Conservation (phyloP, 2,888 invertebrate genomes). For the Oxystoma pomonae region DNA sequence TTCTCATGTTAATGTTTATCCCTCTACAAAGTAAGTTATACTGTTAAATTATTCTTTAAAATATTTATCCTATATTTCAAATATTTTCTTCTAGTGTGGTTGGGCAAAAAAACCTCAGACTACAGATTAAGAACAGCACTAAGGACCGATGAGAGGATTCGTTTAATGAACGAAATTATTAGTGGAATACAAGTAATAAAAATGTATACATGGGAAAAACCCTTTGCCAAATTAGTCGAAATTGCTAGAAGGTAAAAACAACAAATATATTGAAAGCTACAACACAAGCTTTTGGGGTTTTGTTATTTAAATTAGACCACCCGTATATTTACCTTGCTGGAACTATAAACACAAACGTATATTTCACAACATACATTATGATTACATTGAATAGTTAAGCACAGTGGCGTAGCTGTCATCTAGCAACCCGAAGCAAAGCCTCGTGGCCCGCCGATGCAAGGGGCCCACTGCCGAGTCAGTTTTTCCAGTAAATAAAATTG, state of each 20-base stretch:
- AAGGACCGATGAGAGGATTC: constrained; percentile 77
- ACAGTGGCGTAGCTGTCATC: no score
- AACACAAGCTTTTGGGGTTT: no score
- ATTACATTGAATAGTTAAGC: no score
- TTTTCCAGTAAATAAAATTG: no score
- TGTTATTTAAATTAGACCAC: no score
- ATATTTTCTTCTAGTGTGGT: constrained; percentile 36
- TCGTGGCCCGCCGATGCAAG: no score
- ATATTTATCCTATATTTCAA: background rate
- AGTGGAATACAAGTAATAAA: constrained; percentile 88
- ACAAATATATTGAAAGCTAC: no score
- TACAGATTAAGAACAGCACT: constrained; percentile 70
- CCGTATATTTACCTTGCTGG: no score
- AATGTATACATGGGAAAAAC: constrained; percentile 93
- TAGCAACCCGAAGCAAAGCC: no score
- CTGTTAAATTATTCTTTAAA: background rate
- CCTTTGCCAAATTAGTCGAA: constrained; percentile 73
- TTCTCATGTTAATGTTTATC: constrained; percentile 40
- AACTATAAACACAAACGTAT: no score
- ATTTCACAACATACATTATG: no score
- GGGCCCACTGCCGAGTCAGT: no score
- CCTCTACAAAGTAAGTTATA: constrained; percentile 41
- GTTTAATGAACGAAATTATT: constrained; percentile 85
- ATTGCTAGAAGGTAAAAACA: constrained; percentile 54
- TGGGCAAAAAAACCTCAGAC: constrained; percentile 70